Evolutionary conservation across 2,797 vertebrate species (phyloP), one percentile per base, ranked within the genome.

Genomic region (Zenarchopterus dispar): DNA sequence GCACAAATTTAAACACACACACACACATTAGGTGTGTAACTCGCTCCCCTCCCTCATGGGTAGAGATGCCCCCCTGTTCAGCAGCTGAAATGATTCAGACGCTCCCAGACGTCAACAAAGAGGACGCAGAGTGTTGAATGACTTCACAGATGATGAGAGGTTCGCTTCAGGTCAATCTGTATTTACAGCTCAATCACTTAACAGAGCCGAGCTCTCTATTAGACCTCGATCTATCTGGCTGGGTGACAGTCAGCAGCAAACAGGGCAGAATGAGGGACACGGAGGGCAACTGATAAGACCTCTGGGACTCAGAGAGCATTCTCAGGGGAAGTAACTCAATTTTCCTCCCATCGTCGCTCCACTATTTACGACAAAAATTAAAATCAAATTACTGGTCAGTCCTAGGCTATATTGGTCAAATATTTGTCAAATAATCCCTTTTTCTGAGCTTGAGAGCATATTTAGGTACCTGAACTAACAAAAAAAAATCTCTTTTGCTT

Each of bases 131-230:
- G 81, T 85, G 80, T 71, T 88, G 84, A 84, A 89, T 91, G 88
- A 88, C 80, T 90, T 88, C 80, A 79, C 80, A 84, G 81, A 90
- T 85, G 88, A 91, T 87, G 85, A 77, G 88, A 86, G 85, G 81
- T 73, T 79, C 65, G 94, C 85, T 94, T 92, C 92, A 93, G 95
- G 95, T 97, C 90, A 94, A 85, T 89, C 56, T 85, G 84, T 87
- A 89, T 93, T 91, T 93, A 91, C 89, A 88, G 80, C 86, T 90
- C 90, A 89, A 89, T 91, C 88, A 89, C 84, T 88, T 90, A 86
- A 84, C 77, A 57, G 78, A 77, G 58, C 75, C 17, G 74, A 62
- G 52, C 72, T 81, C 88, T 89, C 85, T 75, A 84, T 90, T 88
- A 89, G 77, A 75, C 60, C 81, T 71, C 81, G 56, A 85, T 90